A percentile compares a stretch with the other conserved stretches of the same genome.
These are phyloP conservation scores for Carposina sasakii DNA, from an alignment of 1,140 invertebrate genomes.

Conservation along the genomic window DNA sequence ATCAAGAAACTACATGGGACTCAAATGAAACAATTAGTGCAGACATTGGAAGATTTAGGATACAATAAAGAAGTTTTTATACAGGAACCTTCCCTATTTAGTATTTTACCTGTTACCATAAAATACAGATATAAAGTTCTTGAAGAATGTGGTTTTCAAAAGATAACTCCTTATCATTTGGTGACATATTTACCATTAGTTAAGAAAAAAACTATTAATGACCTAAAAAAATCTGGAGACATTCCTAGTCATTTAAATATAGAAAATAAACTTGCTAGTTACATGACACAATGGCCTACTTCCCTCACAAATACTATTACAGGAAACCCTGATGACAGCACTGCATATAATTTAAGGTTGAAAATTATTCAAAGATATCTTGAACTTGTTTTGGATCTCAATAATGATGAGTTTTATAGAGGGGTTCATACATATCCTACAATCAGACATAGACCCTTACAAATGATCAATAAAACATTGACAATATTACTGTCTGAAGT, in stretches of 20 bases:
- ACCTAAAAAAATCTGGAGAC: constrained; percentile 46
- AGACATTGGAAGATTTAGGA: constrained; percentile 40
- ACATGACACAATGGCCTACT: constrained; percentile 52
- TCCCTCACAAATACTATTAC: constrained; percentile 48
- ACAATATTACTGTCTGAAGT: constrained; percentile 63
- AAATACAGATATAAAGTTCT: constrained; percentile 52
- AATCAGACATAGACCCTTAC: constrained; percentile 66
- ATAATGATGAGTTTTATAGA: constrained; percentile 56
- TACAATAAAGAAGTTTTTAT: constrained; percentile 37
- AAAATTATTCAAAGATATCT: constrained; percentile 63
- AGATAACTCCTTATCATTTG: constrained; percentile 34
- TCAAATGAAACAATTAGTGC: constrained; percentile 32
- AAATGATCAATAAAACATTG: constrained; percentile 62
- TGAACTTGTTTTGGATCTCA: constrained; percentile 63
- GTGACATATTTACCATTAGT: constrained; percentile 47
- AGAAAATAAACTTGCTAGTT: constrained; percentile 56
- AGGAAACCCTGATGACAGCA: constrained; percentile 37
- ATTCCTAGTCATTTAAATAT: constrained; percentile 48
- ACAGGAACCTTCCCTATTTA: constrained; percentile 45
- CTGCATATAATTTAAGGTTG: constrained; percentile 46
- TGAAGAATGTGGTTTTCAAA: constrained; percentile 53
- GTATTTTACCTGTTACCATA: constrained; percentile 50
- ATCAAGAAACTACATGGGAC: constrained; percentile 39
- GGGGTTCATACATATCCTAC: constrained; percentile 62
- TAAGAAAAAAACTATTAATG: constrained; percentile 44